Evolutionary conservation across 2,888 invertebrate species (phyloP).

Genomic region (Ischnura elegans): DNA sequence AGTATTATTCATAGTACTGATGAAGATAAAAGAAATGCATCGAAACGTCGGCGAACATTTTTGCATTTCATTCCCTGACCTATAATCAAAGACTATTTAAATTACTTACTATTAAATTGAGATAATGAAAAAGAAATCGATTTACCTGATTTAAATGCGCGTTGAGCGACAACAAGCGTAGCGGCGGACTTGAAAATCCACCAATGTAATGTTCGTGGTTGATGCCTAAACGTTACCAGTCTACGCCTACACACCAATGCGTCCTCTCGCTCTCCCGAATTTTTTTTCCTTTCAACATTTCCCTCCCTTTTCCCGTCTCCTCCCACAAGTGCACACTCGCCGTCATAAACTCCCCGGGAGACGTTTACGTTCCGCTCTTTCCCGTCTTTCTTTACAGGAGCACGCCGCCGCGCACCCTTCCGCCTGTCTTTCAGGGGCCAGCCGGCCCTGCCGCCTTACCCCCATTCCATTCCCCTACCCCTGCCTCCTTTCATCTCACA

Average conservation of each 20-base stretch:
- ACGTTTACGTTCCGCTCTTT: slow-evolving; percentile 13
- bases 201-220: no score
- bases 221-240: neutral
- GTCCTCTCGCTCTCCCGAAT: neutral
- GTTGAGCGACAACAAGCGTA: neutral
- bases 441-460: neutral
- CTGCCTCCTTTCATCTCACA: neutral
- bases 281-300: neutral
- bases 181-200: no score
- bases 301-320: neutral
- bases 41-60: no score
- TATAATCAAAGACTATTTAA: no score
- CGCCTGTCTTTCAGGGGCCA: neutral
- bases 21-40: no score
- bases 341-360: slow-evolving; percentile 42
- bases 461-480: no score
- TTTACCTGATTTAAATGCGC: no score
- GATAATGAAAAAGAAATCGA: no score
- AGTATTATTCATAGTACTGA: no score
- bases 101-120: no score
- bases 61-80: no score
- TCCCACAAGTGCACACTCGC: neutral
- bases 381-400: neutral
- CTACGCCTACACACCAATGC: neutral
- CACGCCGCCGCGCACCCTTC: neutral